These are phyloP conservation scores for Gymnobelideus leadbeateri DNA, from an alignment of 2,113 vertebrate species.

Conservation along the genomic window DNA sequence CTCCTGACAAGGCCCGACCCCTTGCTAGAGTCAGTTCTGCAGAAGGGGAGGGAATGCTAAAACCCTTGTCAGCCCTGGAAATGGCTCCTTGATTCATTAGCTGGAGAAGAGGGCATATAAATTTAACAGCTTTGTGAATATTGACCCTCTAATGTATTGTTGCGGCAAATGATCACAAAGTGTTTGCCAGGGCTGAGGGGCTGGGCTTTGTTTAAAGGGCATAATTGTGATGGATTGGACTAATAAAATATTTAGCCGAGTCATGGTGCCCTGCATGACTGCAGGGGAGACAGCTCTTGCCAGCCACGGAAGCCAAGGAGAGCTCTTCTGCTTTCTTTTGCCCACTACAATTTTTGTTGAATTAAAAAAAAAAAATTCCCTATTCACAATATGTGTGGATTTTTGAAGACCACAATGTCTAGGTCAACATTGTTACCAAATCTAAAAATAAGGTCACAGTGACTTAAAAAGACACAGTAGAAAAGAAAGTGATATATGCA, in stretches of 20 bases:
- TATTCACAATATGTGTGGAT: not conserved
- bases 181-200: constrained; percentile 23
- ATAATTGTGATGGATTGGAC: not conserved
- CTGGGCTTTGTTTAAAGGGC: constrained; percentile 50
- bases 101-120: constrained; percentile 19
- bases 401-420: not conserved
- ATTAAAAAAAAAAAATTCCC: not conserved
- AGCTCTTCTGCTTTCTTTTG: not conserved
- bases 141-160: not conserved
- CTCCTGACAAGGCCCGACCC: not conserved
- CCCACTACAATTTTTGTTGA: not conserved
- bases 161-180: not conserved
- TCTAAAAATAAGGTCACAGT: not conserved
- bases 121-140: constrained; percentile 18
- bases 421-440: not conserved
- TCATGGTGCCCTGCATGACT: not conserved
- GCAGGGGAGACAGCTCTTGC: not conserved
- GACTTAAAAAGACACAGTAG: not conserved
- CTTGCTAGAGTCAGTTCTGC: constrained; percentile 42
- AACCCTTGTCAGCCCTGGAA: constrained; percentile 1
- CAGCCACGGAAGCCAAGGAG: not conserved
- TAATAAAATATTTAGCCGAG: constrained; percentile 49
- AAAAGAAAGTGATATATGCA: not conserved
- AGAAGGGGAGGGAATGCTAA: constrained; percentile 22
- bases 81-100: constrained; percentile 34